Conservation (phyloP, 2,888 invertebrate species). For the Sarcophaga caerulescens region DNA sequence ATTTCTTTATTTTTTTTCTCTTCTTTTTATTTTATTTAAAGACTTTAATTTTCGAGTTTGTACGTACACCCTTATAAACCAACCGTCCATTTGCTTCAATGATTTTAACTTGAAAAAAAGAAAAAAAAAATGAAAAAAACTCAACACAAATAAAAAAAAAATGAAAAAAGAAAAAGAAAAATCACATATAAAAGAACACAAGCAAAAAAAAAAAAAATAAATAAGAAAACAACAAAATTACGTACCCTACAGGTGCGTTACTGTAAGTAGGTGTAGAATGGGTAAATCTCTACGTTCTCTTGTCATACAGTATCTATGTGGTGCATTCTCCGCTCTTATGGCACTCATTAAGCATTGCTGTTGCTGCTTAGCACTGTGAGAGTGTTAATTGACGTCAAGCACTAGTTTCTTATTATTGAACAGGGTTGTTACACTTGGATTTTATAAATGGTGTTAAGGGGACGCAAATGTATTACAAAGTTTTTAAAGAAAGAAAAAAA, state of each 20-base stretch:
- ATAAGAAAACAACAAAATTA: conserved; percentile 41
- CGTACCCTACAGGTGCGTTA: conserved; percentile 34
- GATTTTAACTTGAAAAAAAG: conserved; percentile 59
- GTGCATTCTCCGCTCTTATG: background rate
- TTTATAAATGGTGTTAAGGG: background rate
- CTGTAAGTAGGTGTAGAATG: background rate
- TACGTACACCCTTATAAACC: conserved; percentile 64
- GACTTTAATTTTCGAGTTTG: conserved; percentile 56
- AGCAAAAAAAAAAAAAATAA: conserved; percentile 53
- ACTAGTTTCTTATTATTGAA: background rate
- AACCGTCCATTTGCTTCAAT: conserved; percentile 65
- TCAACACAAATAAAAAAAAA: conserved; percentile 63
- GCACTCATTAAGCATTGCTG: background rate
- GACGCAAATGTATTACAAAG: background rate
- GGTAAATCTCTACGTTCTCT: background rate
- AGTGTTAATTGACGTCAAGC: background rate
- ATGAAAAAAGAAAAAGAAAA: conserved; percentile 59
- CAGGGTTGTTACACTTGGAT: background rate
- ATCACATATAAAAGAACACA: conserved; percentile 46
- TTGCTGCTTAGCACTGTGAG: background rate
- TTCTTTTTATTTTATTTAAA: conserved; percentile 37
- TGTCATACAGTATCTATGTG: background rate
- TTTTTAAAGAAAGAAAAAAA: too few relatives aligned
- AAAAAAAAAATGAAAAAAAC: conserved; percentile 35
- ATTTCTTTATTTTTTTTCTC: conserved; percentile 25